Conservation (phyloP, 2,113 vertebrate genomes). For the Ictidomys tridecemlineatus region DNA sequence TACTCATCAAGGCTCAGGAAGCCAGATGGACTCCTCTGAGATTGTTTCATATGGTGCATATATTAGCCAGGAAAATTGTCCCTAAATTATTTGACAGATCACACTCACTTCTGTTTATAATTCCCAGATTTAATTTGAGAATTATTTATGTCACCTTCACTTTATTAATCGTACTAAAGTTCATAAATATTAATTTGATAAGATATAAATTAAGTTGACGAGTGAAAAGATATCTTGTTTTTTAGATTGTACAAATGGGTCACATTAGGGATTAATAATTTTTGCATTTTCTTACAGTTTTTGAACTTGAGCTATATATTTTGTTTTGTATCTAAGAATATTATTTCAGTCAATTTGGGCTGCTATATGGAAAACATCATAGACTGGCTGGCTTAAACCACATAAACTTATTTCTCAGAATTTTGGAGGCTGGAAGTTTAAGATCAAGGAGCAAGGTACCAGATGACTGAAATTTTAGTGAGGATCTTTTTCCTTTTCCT, state of each 20-base stretch:
- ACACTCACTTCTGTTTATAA: conserved; percentile 1
- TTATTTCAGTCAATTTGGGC: not conserved
- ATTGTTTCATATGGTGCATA: not conserved
- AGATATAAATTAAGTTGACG: not conserved
- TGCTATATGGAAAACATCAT: not conserved
- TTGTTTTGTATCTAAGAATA: not conserved
- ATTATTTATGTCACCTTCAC: not conserved
- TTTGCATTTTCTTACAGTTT: conserved; percentile 39
- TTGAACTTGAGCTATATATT: not conserved
- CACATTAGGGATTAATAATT: not conserved
- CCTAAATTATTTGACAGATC: not conserved
- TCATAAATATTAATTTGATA: conserved; percentile 19
- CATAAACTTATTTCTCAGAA: not conserved
- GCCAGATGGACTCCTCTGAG: not conserved
- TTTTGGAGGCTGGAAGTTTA: not conserved
- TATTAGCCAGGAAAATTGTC: not conserved
- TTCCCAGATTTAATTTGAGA: conserved; percentile 16
- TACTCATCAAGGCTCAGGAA: not conserved
- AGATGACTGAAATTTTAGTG: not conserved
- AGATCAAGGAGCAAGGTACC: not conserved
- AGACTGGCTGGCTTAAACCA: not conserved
- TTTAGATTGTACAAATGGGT: not conserved
- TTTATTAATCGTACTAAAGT: not conserved
- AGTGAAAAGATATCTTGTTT: not conserved
- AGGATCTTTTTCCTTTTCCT: not conserved